Evolutionary conservation across 1,140 invertebrate species (phyloP), one percentile per base, ranked within the genome.

Genomic region (Drosophila rhopaloa): DNA sequence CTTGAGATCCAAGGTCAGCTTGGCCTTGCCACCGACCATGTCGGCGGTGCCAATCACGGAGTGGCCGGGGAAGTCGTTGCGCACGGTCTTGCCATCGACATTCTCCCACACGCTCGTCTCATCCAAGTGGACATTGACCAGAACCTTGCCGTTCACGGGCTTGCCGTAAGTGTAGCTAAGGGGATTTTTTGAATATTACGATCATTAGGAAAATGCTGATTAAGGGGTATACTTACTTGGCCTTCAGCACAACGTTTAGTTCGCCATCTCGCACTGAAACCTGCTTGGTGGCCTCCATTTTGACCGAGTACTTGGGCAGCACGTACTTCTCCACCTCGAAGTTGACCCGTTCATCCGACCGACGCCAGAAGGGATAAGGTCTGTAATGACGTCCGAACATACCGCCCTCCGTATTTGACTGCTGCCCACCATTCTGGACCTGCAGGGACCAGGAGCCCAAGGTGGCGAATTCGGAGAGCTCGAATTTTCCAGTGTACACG

Each of bases 251-350:
- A 2, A 96, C 95, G 4, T 94, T 94, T 50, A 98, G 94, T 63
- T 95, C 95, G 24, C 96, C 95, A 67, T 97, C 96, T 74, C 95
- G 96, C 89, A 98, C 97, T 0, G 97, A 96, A 0, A 96, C 94
- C 89, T 97, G 96, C 63, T 96, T 93, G 0, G 97, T 96, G 2
- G 96, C 94, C 48, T 96, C 94, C 50, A 98, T 94, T 0, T 95
- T 94, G 19, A 99, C 96, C 81, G 98, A 95, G 93, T 98, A 99
- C 82, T 98, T 98, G 0, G 98, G 98, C 44, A 98, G 93, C 38
- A 99, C 96, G 92, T 99, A 99, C 93, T 99, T 97, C 4, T 97
- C 97, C 10, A 92, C 91, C 1, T 91, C 81, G 43, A 92, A 92
- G 32, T 73, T 81, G 7, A 62, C 91, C 1, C 76, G 65, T 29